phyloP scores from a whole-genome alignment of 92 coral and sea anemone species.

The Pocillopora grandis region DNA sequence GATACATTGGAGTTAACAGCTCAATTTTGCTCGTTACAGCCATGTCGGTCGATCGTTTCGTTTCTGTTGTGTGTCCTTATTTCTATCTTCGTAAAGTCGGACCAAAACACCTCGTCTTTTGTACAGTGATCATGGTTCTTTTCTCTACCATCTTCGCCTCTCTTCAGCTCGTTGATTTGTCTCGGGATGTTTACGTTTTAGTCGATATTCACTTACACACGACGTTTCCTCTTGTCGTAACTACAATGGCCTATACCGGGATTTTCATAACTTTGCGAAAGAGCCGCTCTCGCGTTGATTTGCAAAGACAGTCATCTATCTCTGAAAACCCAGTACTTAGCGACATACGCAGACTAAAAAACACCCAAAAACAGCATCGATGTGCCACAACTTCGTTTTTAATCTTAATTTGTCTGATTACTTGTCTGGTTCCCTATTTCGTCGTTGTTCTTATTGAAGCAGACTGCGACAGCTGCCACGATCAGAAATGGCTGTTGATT shows the following conservation, averaged over 20 bases:
- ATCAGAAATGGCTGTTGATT: background rate
- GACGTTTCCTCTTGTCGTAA: background rate
- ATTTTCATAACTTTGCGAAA: constrained; percentile 2
- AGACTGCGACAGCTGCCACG: background rate
- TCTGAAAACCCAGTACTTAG: background rate
- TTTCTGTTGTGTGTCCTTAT: constrained; percentile 15
- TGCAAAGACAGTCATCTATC: background rate
- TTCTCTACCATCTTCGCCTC: constrained; percentile 14
- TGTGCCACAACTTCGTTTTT: constrained; percentile 18
- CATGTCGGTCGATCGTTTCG: constrained; percentile 27
- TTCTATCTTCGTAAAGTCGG: background rate
- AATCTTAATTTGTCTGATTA: background rate
- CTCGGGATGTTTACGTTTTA: constrained; percentile 6
- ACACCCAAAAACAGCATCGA: background rate
- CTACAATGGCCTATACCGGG: background rate
- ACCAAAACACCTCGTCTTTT: background rate
- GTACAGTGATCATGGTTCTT: background rate
- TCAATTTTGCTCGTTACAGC: constrained; percentile 14
- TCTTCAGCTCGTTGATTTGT: background rate
- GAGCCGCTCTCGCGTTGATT: constrained; percentile 8
- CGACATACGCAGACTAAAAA: background rate
- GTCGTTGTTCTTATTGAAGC: background rate
- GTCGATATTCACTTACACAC: constrained; percentile 16
- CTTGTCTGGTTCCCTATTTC: constrained; percentile 14
- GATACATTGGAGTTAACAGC: constrained; percentile 19